A percentile compares a stretch with the other conserved stretches of the same genome.
These are phyloP conservation scores for Meghimatium bilineatum DNA, from an alignment of 2,888 invertebrate genomes.

Conservation along the genomic window DNA sequence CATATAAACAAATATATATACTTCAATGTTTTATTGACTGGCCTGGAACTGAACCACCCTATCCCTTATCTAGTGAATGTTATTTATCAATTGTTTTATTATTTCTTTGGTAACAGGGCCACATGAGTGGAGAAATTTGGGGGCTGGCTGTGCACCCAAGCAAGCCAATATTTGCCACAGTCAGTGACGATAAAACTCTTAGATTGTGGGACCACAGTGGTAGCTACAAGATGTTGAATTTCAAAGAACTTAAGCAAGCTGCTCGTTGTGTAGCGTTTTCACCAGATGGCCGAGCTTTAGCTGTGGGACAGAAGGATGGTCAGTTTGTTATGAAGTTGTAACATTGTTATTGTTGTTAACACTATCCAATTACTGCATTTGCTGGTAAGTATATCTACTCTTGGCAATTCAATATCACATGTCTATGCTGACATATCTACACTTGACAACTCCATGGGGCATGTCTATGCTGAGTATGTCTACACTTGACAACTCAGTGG, in stretches of 20 bases:
- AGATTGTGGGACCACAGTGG: constrained; percentile 75
- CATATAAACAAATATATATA: no score
- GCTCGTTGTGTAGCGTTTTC: constrained; percentile 76
- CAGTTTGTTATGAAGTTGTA: constrained; percentile 25
- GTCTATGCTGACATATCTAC: no score
- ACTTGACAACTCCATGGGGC: no score
- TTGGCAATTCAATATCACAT: no score
- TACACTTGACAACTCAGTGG: no score
- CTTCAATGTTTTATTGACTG: no score
- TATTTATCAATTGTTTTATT: neutral
- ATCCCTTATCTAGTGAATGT: no score
- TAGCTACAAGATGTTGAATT: constrained; percentile 71
- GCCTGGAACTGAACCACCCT: neutral
- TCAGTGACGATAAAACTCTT: constrained; percentile 77
- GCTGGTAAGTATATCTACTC: no score
- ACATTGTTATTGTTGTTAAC: no score
- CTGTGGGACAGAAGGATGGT: constrained; percentile 78
- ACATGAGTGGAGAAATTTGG: constrained; percentile 78
- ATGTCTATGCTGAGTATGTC: no score
- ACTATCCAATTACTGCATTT: no score
- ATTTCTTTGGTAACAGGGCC: constrained; percentile 72
- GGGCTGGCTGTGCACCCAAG: constrained; percentile 77
- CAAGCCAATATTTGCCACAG: constrained; percentile 74
- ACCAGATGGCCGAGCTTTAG: constrained; percentile 76
- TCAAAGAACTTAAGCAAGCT: constrained; percentile 73